Evolutionary conservation across 2,113 vertebrate genomes (phyloP).

Genomic region (Urocitellus parryii): DNA sequence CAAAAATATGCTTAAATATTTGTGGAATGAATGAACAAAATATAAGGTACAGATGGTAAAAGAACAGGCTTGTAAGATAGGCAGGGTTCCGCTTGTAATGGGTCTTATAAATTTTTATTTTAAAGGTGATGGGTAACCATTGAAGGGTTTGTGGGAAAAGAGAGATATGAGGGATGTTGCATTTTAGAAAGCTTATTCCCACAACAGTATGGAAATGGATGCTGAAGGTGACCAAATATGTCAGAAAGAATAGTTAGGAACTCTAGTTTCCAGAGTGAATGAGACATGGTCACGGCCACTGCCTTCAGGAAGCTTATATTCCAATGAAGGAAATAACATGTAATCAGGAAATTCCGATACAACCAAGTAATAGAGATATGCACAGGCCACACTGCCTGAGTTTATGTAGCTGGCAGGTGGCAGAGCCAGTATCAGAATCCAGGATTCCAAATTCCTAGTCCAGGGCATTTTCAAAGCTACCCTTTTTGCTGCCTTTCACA

Average conservation of each 20-base stretch:
- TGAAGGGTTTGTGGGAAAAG: conserved; percentile 19
- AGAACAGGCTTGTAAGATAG: background rate
- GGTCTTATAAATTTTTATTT: conserved; percentile 26
- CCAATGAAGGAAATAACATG: background rate
- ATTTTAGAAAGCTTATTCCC: conserved; percentile 45
- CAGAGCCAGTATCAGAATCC: background rate
- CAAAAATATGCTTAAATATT: conserved; percentile 28
- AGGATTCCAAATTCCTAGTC: background rate
- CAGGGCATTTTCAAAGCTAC: background rate
- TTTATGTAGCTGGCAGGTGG: background rate
- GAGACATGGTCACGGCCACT: background rate
- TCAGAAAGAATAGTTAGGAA: conserved; percentile 35
- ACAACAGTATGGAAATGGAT: background rate
- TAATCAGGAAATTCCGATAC: background rate
- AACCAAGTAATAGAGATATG: background rate
- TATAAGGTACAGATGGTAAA: background rate
- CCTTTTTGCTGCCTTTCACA: background rate
- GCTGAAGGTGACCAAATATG: background rate
- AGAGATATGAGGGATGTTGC: background rate
- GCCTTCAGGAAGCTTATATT: conserved; percentile 17
- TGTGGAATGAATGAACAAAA: conserved; percentile 32
- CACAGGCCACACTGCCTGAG: background rate
- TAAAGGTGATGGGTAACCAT: background rate
- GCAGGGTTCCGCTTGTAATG: background rate
- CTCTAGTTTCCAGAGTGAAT: background rate